phyloP scores from a whole-genome alignment of 2,797 vertebrate genomes.

The Champsocephalus esox region DNA sequence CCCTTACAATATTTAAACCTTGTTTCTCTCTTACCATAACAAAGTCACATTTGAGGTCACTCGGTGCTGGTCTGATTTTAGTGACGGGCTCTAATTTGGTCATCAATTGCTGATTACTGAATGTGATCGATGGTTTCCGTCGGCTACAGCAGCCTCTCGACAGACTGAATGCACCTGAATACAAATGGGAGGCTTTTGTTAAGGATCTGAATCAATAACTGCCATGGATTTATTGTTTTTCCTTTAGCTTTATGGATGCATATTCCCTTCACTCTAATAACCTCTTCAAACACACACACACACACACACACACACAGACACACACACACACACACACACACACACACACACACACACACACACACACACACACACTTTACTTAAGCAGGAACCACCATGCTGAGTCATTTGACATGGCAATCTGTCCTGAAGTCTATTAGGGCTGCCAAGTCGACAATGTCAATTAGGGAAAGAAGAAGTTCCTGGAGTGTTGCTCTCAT shows the following conservation, averaged over 20 bases:
- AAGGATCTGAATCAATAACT: slow-evolving; percentile 47
- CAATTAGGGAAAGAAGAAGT: slow-evolving; percentile 31
- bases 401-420: slow-evolving; percentile 67
- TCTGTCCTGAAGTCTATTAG: slow-evolving; percentile 56
- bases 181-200: slow-evolving; percentile 42
- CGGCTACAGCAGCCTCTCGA: slow-evolving; percentile 34
- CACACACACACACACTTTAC: slow-evolving; percentile 10
- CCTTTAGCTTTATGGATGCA: slow-evolving; percentile 39
- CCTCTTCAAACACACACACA: background rate
- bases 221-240: slow-evolving; percentile 63
- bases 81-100: slow-evolving; percentile 36
- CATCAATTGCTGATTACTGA: slow-evolving; percentile 56
- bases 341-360: slow-evolving; percentile 11
- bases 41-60: slow-evolving; percentile 15
- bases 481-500: slow-evolving; percentile 18
- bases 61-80: slow-evolving; percentile 7
- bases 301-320: background rate
- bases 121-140: slow-evolving; percentile 58
- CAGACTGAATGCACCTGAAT: slow-evolving; percentile 42
- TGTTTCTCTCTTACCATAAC: background rate
- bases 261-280: slow-evolving; percentile 57
- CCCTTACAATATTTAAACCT: background rate
- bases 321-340: background rate
- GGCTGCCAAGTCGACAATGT: slow-evolving; percentile 57
- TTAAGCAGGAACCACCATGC: slow-evolving; percentile 46